Base-by-base conservation (phyloP, 2,797 vertebrate genomes). In the Limosa lapponica region DNA sequence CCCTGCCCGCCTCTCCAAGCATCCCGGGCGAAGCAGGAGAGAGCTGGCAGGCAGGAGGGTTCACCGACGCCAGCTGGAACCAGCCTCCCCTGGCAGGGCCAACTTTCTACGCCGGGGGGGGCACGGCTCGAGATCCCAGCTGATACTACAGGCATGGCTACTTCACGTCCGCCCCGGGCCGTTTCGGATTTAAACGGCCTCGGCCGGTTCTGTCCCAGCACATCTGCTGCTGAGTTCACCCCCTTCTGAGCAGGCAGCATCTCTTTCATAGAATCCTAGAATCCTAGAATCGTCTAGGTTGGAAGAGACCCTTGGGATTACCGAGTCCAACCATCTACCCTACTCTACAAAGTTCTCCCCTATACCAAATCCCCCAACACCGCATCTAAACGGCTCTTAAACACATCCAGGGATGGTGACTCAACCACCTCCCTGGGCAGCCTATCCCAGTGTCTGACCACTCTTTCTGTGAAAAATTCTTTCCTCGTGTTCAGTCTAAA, bases 21-120 rank as follows among this genome's bases (percentile, higher is more conserved):
- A 90, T 7, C 51, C 41, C 65, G 23, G 44, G 39, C 6, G 1
- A 67, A 77, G 72, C 36, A 51, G 64, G 67, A 84, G 43, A 46
- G 34, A 69, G 51, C 55, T 82, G 78, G 67, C 78, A 95, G 43
- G 61, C 62, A 69, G 71, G 24, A 94, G 43, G 39, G 36, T 34
- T 34, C 58, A 39, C 44, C 57, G 54, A 27, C 0, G 67, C 94
- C 95, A 96, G 83, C 77, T 96, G 86, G 93, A 96, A 93, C 16
- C 77, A 79, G 55, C n/a, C 48, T 66, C 28, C 37, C 43, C 58
- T 71, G 51, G 28, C 73, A 84, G 16, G 7, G 52, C 65, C 57
- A 71, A 80, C 61, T 39, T 78, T 79, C 86, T 69, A 71, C 58
- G 58, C 37, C 15, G 5, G n/a, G 28, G 28, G 67, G 25, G 39